A percentile compares a stretch with the other conserved stretches of the same genome.
phyloP scores from a whole-genome alignment of 2,888 invertebrate species.

The Temnothorax unifasciatus region DNA sequence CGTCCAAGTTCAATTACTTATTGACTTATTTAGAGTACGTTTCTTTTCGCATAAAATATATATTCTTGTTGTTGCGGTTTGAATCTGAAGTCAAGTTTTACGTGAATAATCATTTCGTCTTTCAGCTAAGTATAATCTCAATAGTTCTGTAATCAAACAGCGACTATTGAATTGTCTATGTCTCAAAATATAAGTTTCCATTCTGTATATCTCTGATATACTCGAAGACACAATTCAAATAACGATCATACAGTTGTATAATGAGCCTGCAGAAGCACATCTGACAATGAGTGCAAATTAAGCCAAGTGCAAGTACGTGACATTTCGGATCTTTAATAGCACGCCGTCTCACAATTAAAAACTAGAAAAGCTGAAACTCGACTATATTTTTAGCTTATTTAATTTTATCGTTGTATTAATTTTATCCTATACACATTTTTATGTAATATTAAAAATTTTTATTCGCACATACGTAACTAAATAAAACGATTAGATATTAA shows the following conservation, averaged over 20 bases:
- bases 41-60: background rate
- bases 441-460: background rate
- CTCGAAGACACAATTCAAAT: constrained; percentile 20
- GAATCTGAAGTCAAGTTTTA: background rate
- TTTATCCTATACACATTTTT: background rate
- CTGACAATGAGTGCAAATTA: constrained; percentile 44
- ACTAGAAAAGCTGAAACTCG: constrained; percentile 52
- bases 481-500: background rate
- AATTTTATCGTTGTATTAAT: background rate
- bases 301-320: constrained; percentile 63
- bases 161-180: background rate
- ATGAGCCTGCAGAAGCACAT: constrained; percentile 43
- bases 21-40: too few relatives aligned
- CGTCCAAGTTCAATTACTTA: background rate
- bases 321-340: constrained; percentile 66
- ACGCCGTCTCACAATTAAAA: constrained; percentile 55
- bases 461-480: background rate
- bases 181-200: background rate
- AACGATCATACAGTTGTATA: constrained; percentile 20
- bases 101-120: background rate
- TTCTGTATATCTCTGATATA: background rate
- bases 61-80: background rate
- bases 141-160: background rate
- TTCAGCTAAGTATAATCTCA: background rate
- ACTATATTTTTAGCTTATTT: constrained; percentile 63